These are phyloP conservation scores for Diceros bicornis DNA, from an alignment of 2,797 vertebrate genomes.

Conservation along the genomic window DNA sequence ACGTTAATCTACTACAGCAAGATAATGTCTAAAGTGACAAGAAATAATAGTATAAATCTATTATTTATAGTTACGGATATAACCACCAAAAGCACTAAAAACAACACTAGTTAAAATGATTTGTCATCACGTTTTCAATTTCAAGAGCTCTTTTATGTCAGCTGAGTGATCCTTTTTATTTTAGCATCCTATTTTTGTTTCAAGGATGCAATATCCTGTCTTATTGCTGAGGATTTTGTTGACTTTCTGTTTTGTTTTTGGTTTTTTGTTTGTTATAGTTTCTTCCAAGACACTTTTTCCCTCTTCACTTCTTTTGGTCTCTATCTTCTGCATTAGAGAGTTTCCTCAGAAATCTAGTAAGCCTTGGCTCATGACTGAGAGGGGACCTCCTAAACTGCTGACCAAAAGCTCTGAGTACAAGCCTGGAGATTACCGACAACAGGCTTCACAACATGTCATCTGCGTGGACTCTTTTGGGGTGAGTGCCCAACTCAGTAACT, in stretches of 20 bases:
- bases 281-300: background rate
- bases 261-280: background rate
- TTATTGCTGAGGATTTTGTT: conserved; percentile 48
- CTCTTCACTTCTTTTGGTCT: conserved; percentile 19
- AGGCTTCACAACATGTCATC: background rate
- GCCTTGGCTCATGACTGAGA: background rate
- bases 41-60: background rate
- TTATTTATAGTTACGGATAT: background rate
- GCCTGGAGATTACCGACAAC: background rate
- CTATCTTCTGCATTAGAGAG: background rate
- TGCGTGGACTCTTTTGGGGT: background rate
- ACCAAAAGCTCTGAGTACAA: background rate
- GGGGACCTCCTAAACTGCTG: background rate
- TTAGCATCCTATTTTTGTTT: conserved; percentile 67
- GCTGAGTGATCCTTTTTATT: conserved; percentile 47
- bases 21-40: background rate
- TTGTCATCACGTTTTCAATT: conserved; percentile 37
- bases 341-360: background rate
- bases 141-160: conserved; percentile 57
- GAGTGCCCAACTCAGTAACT: background rate
- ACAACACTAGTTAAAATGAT: background rate
- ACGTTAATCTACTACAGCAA: background rate
- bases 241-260: background rate
- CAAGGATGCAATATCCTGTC: background rate
- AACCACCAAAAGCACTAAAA: conserved; percentile 43